phyloP scores from a whole-genome alignment of 2,113 vertebrate genomes.

The Cathartes aura region DNA sequence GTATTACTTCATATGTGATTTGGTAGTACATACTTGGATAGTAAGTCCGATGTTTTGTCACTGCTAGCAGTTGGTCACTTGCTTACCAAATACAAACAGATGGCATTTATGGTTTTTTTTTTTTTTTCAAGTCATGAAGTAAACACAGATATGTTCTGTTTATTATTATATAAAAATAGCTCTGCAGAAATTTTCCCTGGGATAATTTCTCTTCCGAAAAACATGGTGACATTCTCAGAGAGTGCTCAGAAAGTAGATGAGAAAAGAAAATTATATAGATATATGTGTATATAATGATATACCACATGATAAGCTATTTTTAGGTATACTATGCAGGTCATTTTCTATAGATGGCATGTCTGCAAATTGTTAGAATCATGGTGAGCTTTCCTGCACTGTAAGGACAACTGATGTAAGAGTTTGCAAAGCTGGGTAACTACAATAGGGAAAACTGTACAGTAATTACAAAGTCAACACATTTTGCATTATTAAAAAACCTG shows the following conservation, averaged over 20 bases:
- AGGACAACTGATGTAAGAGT: not conserved
- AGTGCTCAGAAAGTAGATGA: not conserved
- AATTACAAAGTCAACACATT: not conserved
- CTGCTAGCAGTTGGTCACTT: not conserved
- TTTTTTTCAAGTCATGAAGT: not conserved
- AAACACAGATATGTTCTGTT: not conserved
- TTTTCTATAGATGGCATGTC: not conserved
- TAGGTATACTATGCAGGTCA: fast-evolving
- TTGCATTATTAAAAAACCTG: not conserved
- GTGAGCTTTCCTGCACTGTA: not conserved
- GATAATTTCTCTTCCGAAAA: not conserved
- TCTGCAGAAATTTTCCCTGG: not conserved
- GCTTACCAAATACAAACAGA: not conserved
- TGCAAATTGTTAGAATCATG: not conserved
- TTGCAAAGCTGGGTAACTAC: not conserved
- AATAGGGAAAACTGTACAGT: not conserved
- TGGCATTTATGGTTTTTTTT: not conserved
- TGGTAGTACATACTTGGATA: not conserved
- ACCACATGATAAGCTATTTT: not conserved
- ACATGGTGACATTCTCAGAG: not conserved
- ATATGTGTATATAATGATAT: not conserved
- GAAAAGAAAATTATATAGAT: not conserved
- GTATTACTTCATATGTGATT: not conserved
- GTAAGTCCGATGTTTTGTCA: not conserved
- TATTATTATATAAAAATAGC: not conserved